phyloP scores from a whole-genome alignment of 1,140 invertebrate genomes.

The Nebria ingens region DNA sequence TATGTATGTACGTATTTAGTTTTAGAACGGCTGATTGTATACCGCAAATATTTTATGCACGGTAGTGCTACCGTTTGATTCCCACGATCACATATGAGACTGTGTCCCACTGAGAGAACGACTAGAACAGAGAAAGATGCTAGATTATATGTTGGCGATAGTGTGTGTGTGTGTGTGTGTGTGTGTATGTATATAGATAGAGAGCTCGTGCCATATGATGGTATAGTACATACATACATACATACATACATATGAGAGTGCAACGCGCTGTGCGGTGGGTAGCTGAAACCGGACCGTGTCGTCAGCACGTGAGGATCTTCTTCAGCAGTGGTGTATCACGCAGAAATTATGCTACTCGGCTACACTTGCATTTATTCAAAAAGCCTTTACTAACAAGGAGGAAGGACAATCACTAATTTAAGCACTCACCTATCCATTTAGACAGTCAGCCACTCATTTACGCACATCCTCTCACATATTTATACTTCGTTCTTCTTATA shows the following conservation, averaged over 20 bases:
- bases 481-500: too few relatives aligned
- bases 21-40: neutral
- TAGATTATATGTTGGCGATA: neutral
- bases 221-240: neutral
- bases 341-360: too few relatives aligned
- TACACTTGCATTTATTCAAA: too few relatives aligned
- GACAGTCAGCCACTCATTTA: too few relatives aligned
- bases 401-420: too few relatives aligned
- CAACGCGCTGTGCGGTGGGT: neutral
- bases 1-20: neutral
- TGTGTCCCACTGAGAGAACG: neutral
- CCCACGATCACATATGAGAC: conserved; percentile 6
- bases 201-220: neutral
- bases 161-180: neutral
- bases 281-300: neutral
- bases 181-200: neutral
- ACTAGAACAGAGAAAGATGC: neutral
- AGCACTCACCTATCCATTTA: too few relatives aligned
- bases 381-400: too few relatives aligned
- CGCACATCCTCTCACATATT: too few relatives aligned
- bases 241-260: neutral
- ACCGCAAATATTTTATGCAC: conserved; percentile 1
- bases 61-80: conserved; percentile 5
- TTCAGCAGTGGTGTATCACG: neutral
- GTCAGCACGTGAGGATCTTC: neutral